These are phyloP conservation scores for Marcusenius ussheri DNA, from an alignment of 2,113 vertebrate genomes.

Conservation along the genomic window DNA sequence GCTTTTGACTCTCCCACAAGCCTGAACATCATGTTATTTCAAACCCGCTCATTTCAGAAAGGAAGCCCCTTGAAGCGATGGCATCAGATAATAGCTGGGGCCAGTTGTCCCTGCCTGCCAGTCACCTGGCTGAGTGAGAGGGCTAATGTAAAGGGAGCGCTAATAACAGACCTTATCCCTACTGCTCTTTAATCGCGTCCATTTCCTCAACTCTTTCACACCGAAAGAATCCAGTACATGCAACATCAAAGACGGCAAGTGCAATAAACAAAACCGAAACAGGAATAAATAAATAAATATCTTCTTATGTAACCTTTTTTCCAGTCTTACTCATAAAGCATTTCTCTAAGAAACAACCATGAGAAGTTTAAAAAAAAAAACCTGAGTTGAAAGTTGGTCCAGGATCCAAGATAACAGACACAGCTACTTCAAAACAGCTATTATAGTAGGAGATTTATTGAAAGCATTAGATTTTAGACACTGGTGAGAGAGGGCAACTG, in stretches of 20 bases:
- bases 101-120: background rate
- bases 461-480: background rate
- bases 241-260: slow-evolving; percentile 56
- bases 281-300: background rate
- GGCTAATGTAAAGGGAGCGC: slow-evolving; percentile 26
- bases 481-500: background rate
- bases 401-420: background rate
- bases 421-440: background rate
- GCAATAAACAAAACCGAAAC: slow-evolving; percentile 39
- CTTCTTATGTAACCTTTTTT: background rate
- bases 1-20: background rate
- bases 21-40: background rate
- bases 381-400: background rate
- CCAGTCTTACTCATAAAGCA: background rate
- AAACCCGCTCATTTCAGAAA: background rate
- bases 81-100: background rate
- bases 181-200: slow-evolving; percentile 55
- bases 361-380: background rate
- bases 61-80: background rate
- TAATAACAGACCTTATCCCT: slow-evolving; percentile 61
- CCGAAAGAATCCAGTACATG: slow-evolving; percentile 52
- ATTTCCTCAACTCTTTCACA: slow-evolving; percentile 61
- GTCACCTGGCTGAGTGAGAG: slow-evolving; percentile 26
- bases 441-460: background rate
- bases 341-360: background rate